Evolutionary conservation across 2,797 vertebrate genomes (phyloP).

Genomic region (Macropodus opercularis): DNA sequence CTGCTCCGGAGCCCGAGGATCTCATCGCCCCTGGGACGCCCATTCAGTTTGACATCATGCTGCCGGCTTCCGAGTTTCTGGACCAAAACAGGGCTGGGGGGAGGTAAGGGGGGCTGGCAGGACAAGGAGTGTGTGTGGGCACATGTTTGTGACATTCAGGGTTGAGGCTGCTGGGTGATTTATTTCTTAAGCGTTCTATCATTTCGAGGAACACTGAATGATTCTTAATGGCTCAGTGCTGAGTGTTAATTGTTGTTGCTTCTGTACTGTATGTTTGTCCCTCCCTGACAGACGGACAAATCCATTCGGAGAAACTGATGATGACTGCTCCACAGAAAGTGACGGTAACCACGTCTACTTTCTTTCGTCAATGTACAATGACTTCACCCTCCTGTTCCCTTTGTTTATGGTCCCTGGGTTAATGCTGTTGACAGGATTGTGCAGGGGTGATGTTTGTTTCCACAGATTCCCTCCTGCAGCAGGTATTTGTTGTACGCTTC

Average conservation of each 20-base stretch:
- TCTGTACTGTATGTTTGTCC: conserved; percentile 16
- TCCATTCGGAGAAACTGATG: conserved; percentile 94
- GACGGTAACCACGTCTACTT: conserved; percentile 79
- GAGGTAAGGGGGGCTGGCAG: conserved; percentile 80
- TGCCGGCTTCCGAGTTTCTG: conserved; percentile 93
- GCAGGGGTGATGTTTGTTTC: background rate
- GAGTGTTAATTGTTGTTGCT: conserved; percentile 51
- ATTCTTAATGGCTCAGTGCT: conserved; percentile 30
- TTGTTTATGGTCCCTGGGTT: conserved; percentile 1
- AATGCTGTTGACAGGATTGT: background rate
- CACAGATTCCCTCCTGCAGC: conserved; percentile 92
- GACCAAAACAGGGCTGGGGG: conserved; percentile 91
- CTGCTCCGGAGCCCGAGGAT: conserved; percentile 79
- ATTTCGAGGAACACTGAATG: conserved; percentile 55
- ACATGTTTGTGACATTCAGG: conserved; percentile 12
- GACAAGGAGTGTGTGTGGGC: conserved; percentile 11
- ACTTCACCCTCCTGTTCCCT: background rate
- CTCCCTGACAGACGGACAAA: conserved; percentile 88
- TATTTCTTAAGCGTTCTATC: conserved; percentile 21
- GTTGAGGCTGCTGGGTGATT: conserved; percentile 2
- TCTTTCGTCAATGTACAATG: background rate
- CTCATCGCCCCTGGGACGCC: conserved; percentile 95
- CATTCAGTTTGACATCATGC: conserved; percentile 96
- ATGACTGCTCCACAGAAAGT: conserved; percentile 74
- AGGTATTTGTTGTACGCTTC: conserved; percentile 95